A percentile compares a stretch with the other conserved stretches of the same genome.
These are phyloP conservation scores for Peromyscus aztecus DNA, from an alignment of 2,797 vertebrate species.

Conservation along the genomic window DNA sequence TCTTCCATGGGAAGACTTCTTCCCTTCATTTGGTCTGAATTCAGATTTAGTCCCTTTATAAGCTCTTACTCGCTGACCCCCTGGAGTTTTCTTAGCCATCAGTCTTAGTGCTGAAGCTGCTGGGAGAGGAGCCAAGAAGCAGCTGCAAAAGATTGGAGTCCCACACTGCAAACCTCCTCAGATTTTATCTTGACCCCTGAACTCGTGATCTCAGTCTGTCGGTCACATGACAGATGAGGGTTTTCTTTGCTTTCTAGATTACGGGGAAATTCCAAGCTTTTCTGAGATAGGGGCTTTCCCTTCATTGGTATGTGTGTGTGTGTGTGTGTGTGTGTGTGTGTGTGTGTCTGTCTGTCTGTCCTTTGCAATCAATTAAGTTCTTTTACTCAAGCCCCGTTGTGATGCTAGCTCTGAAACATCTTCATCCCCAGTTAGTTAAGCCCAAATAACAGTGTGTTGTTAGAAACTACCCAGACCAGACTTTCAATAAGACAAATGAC, in stretches of 20 bases:
- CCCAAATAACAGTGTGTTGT: slow-evolving; percentile 29
- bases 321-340: background rate
- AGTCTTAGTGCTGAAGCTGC: background rate
- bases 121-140: slow-evolving; percentile 38
- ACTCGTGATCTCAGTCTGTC: background rate
- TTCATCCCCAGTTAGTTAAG: slow-evolving; percentile 14
- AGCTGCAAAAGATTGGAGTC: background rate
- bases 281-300: background rate
- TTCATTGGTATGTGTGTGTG: background rate
- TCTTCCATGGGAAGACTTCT: slow-evolving; percentile 45
- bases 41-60: slow-evolving; percentile 42
- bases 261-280: slow-evolving; percentile 52
- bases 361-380: slow-evolving; percentile 24
- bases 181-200: slow-evolving; percentile 35
- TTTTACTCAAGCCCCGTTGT: background rate
- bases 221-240: background rate
- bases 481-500: background rate
- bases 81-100: slow-evolving; percentile 37
- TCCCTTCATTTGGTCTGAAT: background rate
- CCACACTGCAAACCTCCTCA: background rate
- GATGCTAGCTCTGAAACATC: background rate
- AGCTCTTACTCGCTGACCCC: background rate
- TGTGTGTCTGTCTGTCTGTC: background rate
- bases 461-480: slow-evolving; percentile 27
- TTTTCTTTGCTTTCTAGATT: background rate